Evolutionary conservation across 2,888 invertebrate genomes (phyloP).

Genomic region (Chesias legatella): DNA sequence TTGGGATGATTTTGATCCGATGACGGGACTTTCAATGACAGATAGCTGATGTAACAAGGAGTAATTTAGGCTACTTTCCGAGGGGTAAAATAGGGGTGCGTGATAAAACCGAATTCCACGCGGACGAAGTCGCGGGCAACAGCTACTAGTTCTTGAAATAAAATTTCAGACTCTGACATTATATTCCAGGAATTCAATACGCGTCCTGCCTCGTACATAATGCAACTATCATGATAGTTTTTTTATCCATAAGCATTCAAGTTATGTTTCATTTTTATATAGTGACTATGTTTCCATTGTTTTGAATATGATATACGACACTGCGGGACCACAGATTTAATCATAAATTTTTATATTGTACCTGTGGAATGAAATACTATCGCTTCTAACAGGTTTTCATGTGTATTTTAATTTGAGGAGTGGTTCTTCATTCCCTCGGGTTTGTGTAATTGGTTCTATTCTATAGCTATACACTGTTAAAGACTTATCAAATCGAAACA

Average conservation of each 20-base stretch:
- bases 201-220: conserved; percentile 9
- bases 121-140: too few species aligned
- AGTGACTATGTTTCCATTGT: conserved; percentile 9
- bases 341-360: conserved; percentile 11
- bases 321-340: conserved; percentile 4
- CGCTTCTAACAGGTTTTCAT: conserved; percentile 9
- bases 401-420: conserved; percentile 40
- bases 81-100: too few species aligned
- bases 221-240: conserved; percentile 12
- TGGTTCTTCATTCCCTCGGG: conserved; percentile 37
- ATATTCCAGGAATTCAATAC: too few species aligned
- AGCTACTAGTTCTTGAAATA: too few species aligned
- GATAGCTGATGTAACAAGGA: too few species aligned
- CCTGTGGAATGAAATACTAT: conserved; percentile 2
- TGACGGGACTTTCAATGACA: too few species aligned
- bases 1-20: too few species aligned
- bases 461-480: conserved; percentile 36
- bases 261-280: conserved; percentile 7
- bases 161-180: neutral
- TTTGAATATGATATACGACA: conserved; percentile 9
- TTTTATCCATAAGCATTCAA: conserved; percentile 11
- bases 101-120: too few species aligned
- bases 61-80: too few species aligned
- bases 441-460: conserved; percentile 38
- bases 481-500: conserved; percentile 46